phyloP scores from a whole-genome alignment of 2,888 invertebrate species.

The Calameuta idolon region DNA sequence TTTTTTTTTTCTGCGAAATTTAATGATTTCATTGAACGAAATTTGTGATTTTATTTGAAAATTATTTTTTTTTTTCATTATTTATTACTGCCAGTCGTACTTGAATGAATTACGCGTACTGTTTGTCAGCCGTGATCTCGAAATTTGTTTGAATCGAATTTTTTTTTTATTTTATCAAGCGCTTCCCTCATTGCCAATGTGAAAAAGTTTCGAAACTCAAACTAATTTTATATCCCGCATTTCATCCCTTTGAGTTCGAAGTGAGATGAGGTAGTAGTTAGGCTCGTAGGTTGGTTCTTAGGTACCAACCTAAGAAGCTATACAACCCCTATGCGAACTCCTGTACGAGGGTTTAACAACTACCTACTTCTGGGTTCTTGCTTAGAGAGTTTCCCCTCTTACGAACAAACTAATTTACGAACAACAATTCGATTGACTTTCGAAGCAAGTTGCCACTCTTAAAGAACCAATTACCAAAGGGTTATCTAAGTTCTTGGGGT shows the following conservation, averaged over 20 bases:
- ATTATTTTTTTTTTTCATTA: too few relatives aligned
- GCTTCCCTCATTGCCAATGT: too few relatives aligned
- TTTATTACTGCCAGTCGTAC: too few relatives aligned
- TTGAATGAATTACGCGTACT: too few relatives aligned
- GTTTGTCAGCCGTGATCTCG: too few relatives aligned
- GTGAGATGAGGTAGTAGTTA: neutral
- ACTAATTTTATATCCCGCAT: conserved; percentile 19
- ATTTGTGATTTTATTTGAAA: too few relatives aligned
- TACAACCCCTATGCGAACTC: conserved; percentile 2
- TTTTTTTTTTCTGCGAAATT: too few relatives aligned
- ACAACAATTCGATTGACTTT: conserved; percentile 37
- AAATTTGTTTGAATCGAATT: too few relatives aligned
- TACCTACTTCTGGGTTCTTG: neutral
- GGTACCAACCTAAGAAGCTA: too few relatives aligned
- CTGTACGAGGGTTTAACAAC: conserved; percentile 9
- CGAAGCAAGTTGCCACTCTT: conserved; percentile 30
- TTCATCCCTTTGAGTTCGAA: neutral
- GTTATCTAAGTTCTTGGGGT: neutral
- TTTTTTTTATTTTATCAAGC: too few relatives aligned
- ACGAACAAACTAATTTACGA: conserved; percentile 41
- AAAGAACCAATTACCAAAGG: neutral
- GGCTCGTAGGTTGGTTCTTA: too few relatives aligned
- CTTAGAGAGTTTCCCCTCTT: conserved; percentile 26
- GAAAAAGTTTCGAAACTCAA: neutral
- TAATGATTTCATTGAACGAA: too few relatives aligned